These are phyloP conservation scores for Macaca mulatta DNA, from an alignment of 2,113 vertebrate genomes.

Conservation along the genomic window DNA sequence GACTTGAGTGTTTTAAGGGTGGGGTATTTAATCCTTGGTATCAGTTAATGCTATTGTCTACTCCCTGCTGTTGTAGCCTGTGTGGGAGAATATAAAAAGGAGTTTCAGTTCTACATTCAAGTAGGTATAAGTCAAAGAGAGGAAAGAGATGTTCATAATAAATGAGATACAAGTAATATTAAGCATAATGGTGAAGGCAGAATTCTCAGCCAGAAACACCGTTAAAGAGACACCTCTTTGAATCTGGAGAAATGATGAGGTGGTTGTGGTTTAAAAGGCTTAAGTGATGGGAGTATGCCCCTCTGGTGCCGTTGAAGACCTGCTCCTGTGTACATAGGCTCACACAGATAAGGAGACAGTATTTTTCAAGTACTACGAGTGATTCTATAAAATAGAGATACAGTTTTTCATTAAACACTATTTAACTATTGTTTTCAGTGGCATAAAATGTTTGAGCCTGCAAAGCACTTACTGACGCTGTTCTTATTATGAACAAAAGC, in stretches of 20 bases:
- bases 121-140: background rate
- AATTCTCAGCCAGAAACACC: background rate
- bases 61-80: fast-evolving
- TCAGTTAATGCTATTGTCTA: background rate
- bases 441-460: background rate
- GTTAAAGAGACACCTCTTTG: background rate
- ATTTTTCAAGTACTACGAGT: background rate
- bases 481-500: constrained; percentile 19
- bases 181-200: background rate
- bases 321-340: background rate
- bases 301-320: background rate
- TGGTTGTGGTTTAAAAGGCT: background rate
- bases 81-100: background rate
- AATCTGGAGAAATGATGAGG: background rate
- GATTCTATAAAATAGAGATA: background rate
- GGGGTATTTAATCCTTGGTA: background rate
- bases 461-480: background rate
- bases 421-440: background rate
- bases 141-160: background rate
- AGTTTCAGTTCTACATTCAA: background rate
- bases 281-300: too few species aligned
- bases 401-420: background rate
- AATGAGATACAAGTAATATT: background rate
- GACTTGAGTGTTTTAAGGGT: background rate
- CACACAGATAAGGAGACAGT: fast-evolving